Evolutionary conservation across 92 coral and sea anemone species (phyloP).

Genomic region (Parazoanthus atlanticus): DNA sequence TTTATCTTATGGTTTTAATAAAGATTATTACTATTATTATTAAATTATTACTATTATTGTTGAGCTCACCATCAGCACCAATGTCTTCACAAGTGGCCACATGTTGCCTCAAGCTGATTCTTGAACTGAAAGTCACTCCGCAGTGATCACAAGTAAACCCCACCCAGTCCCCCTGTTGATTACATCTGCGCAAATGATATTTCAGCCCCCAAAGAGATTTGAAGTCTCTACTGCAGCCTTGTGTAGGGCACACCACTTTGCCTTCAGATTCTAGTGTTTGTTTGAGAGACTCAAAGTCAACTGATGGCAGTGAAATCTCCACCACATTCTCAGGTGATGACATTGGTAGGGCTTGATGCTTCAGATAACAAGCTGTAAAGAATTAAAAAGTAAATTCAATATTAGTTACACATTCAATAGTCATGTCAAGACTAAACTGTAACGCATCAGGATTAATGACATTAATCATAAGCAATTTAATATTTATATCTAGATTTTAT

Average conservation of each 20-base stretch:
- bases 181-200: conserved; percentile 68
- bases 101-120: conserved; percentile 62
- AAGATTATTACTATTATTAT: no score
- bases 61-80: neutral
- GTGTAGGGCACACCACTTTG: conserved; percentile 57
- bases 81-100: neutral
- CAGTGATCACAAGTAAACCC: conserved; percentile 76
- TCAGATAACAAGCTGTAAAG: neutral
- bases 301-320: neutral
- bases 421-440: no score
- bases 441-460: no score
- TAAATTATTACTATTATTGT: no score
- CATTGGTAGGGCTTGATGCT: conserved; percentile 1
- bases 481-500: no score
- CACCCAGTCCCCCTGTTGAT: conserved; percentile 32
- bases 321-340: conserved; percentile 5
- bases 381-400: neutral
- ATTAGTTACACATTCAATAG: no score
- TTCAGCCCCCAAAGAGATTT: conserved; percentile 83
- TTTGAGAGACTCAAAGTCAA: conserved; percentile 63
- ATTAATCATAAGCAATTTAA: no score
- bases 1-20: no score
- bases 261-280: conserved; percentile 61
- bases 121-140: conserved; percentile 49
- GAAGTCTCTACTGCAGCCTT: conserved; percentile 69